Evolutionary conservation across 2,888 invertebrate species (phyloP).

Genomic region (Drosophila fulvimacula): DNA sequence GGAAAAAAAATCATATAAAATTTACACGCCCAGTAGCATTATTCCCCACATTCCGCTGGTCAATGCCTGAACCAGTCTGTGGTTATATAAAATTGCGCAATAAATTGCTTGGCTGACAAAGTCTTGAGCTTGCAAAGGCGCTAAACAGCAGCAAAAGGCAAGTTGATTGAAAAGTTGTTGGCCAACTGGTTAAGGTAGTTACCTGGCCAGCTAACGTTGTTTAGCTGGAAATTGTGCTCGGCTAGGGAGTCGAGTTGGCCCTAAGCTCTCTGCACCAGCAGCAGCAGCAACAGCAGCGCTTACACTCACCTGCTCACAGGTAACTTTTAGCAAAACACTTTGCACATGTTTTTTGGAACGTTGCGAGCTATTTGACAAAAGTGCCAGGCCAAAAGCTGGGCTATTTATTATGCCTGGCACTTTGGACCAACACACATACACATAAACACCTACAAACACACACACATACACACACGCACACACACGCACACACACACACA

Average conservation of each 20-base stretch:
- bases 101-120: conserved; percentile 52
- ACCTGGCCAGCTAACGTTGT: conserved; percentile 4
- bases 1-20: neutral
- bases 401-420: conserved; percentile 72
- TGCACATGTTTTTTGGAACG: conserved; percentile 60
- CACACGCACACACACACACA: conserved; percentile 12
- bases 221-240: conserved; percentile 4
- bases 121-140: conserved; percentile 19
- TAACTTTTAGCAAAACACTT: conserved; percentile 64
- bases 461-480: conserved; percentile 17
- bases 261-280: no score
- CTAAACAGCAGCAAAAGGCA: conserved; percentile 43
- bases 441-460: conserved; percentile 6
- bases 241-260: conserved; percentile 17
- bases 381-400: conserved; percentile 71
- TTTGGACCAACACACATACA: conserved; percentile 26
- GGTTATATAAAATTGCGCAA: conserved; percentile 12
- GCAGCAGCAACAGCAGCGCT: conserved; percentile 5
- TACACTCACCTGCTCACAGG: conserved; percentile 43
- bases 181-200: conserved; percentile 27
- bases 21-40: neutral
- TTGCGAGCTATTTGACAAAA: conserved; percentile 71
- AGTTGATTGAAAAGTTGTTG: conserved; percentile 70
- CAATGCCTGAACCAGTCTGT: conserved; percentile 12
- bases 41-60: no score